A percentile compares a stretch with the other conserved stretches of the same genome.
Evolutionary conservation across 2,113 vertebrate species (phyloP).

Genomic region (rat (Rattus norvegicus)): GRCr8 NC_086032.1:107869501-107870000

Average conservation of each 20-base stretch:
- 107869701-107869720: neutral
- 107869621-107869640: neutral
- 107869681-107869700: neutral
- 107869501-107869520: neutral
- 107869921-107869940: neutral
- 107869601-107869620: neutral
- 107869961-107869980: neutral
- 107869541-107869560: neutral
- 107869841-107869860: slow-evolving; percentile 99
- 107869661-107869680: neutral
- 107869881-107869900: neutral
- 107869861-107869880: slow-evolving; percentile 87
- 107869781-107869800: slow-evolving; percentile 94
- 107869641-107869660: neutral
- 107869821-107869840: slow-evolving; percentile 92
- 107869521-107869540: neutral
- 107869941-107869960: neutral
- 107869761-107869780: neutral
- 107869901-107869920: neutral
- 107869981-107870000: neutral
- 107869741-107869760: neutral
- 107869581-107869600: neutral
- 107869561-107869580: neutral
- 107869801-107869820: slow-evolving; percentile 98
- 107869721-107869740: slow-evolving; percentile 43